phyloP scores from a whole-genome alignment of 1,140 invertebrate species.

The Saccostrea cuccullata region DNA sequence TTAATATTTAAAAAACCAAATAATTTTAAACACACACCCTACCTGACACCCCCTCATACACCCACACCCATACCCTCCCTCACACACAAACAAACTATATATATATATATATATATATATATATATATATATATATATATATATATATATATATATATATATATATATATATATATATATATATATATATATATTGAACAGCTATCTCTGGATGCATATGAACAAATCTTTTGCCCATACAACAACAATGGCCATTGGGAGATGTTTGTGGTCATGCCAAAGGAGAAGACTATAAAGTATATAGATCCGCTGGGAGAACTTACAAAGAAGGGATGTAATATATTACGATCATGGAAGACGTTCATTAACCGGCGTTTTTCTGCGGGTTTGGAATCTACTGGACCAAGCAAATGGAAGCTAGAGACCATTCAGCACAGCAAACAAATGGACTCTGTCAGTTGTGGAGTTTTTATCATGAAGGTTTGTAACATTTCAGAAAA shows the following conservation, averaged over 20 bases:
- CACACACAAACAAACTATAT: too few species aligned
- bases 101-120: too few species aligned
- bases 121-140: background rate
- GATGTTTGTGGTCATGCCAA: background rate
- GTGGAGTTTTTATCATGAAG: constrained; percentile 27
- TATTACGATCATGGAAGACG: constrained; percentile 16
- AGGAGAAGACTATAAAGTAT: background rate
- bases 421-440: background rate
- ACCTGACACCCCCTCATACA: too few species aligned
- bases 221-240: constrained; percentile 9
- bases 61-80: too few species aligned
- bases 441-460: constrained; percentile 22
- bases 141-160: too few species aligned
- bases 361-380: constrained; percentile 12
- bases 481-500: background rate
- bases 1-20: too few species aligned
- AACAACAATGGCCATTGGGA: constrained; percentile 17
- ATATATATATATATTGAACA: too few species aligned
- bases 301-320: background rate
- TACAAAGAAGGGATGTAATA: background rate
- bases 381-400: background rate
- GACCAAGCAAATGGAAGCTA: constrained; percentile 9
- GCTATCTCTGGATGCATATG: background rate
- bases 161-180: too few species aligned
- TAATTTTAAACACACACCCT: too few species aligned